Conservation (phyloP, 1,140 invertebrate genomes). For the Agraylea sexmaculata region DNA sequence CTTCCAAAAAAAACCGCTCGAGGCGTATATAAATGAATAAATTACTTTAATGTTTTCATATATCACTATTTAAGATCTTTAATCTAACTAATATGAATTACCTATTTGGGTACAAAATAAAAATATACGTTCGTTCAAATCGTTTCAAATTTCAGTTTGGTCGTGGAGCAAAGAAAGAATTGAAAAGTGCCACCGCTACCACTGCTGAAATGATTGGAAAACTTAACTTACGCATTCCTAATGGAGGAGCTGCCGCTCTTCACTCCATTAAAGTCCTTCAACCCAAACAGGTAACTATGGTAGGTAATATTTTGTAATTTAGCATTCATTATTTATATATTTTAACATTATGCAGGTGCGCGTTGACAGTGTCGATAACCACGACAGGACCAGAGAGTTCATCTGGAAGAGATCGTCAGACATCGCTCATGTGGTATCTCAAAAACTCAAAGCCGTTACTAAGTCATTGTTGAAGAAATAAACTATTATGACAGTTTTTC, state of each 20-base stretch:
- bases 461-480: constrained; percentile 53
- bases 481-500: too few relatives aligned
- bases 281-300: constrained; percentile 60
- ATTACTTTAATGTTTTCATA: too few relatives aligned
- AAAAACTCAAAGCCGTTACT: constrained; percentile 62
- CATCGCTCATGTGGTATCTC: constrained; percentile 69
- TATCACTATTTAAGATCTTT: too few relatives aligned
- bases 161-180: constrained; percentile 59
- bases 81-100: too few relatives aligned
- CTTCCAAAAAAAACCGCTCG: too few relatives aligned
- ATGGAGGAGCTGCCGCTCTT: constrained; percentile 61
- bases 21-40: too few relatives aligned
- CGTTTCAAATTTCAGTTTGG: constrained; percentile 52
- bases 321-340: neutral
- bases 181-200: constrained; percentile 71
- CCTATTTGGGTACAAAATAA: too few relatives aligned
- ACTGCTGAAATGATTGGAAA: constrained; percentile 74
- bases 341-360: constrained; percentile 47
- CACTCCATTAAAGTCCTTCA: constrained; percentile 73
- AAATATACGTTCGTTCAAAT: too few relatives aligned
- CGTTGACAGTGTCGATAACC: constrained; percentile 66
- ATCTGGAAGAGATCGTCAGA: constrained; percentile 69
- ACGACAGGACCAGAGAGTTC: constrained; percentile 69
- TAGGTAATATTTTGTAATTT: constrained; percentile 12
- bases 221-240: constrained; percentile 60